These are phyloP conservation scores for Nemapogon koenigi DNA, from an alignment of 2,888 invertebrate species.

Conservation along the genomic window DNA sequence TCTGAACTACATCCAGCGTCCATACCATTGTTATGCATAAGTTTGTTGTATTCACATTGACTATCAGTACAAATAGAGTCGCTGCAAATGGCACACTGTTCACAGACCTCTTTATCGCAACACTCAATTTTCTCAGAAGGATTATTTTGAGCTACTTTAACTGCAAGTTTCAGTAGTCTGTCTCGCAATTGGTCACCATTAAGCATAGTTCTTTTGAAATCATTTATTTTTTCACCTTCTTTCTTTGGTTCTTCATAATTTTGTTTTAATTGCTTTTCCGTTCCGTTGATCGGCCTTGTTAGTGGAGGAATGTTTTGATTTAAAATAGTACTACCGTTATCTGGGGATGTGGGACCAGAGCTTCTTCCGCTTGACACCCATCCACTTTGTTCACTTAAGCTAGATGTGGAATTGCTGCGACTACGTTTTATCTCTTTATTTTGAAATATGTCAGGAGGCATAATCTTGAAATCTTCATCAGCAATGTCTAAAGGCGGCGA, in stretches of 20 bases:
- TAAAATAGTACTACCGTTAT: constrained; percentile 59
- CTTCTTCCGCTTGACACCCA: constrained; percentile 84
- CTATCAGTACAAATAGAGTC: constrained; percentile 59
- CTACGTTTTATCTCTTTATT: constrained; percentile 47
- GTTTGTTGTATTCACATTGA: constrained; percentile 55
- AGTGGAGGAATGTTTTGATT: constrained; percentile 47
- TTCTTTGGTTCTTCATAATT: constrained; percentile 24
- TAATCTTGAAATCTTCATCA: constrained; percentile 57
- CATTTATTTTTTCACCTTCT: constrained; percentile 42
- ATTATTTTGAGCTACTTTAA: constrained; percentile 50
- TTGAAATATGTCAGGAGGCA: constrained; percentile 54
- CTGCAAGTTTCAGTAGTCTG: constrained; percentile 68
- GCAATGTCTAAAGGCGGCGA: constrained; percentile 59
- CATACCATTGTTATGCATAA: constrained; percentile 50
- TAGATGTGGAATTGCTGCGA: constrained; percentile 67
- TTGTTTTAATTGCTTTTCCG: constrained; percentile 22
- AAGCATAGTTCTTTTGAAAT: constrained; percentile 55
- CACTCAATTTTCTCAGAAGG: constrained; percentile 57
- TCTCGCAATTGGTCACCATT: constrained; percentile 73
- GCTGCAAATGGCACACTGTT: constrained; percentile 58
- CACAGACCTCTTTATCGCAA: constrained; percentile 58
- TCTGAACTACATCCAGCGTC: constrained; percentile 52
- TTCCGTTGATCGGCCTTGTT: constrained; percentile 25
- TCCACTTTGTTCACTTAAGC: constrained; percentile 83
- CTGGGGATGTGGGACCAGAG: constrained; percentile 69